Conservation (phyloP, 2,888 invertebrate genomes). For the Nephrotoma flavescens region DNA sequence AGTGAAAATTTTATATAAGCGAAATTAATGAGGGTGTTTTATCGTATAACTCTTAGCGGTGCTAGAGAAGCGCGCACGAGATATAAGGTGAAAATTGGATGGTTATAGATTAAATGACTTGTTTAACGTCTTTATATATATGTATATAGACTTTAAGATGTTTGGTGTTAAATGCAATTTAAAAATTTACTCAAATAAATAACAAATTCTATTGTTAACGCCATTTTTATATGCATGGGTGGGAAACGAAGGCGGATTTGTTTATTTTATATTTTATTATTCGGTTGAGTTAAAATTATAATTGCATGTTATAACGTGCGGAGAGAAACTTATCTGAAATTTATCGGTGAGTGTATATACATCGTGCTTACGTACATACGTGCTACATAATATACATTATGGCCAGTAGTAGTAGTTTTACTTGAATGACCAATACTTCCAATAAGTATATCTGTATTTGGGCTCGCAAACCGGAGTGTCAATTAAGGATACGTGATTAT, state of each 20-base stretch:
- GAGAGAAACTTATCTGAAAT: background rate
- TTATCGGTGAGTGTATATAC: background rate
- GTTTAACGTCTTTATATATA: background rate
- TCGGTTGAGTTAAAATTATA: background rate
- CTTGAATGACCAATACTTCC: too few relatives aligned
- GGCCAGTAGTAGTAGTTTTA: too few relatives aligned
- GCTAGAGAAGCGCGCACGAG: background rate
- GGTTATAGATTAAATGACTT: background rate
- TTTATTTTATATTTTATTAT: background rate
- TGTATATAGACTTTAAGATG: background rate
- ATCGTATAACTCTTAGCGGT: background rate
- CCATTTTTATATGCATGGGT: background rate
- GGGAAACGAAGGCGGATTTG: background rate
- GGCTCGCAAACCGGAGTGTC: too few relatives aligned
- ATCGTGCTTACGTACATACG: too few relatives aligned
- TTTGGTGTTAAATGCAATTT: background rate
- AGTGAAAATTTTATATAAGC: background rate
- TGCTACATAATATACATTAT: too few relatives aligned
- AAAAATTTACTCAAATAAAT: background rate
- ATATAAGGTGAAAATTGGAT: background rate
- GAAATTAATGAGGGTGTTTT: background rate
- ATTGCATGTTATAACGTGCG: background rate
- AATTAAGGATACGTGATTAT: too few relatives aligned
- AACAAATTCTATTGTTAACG: background rate
- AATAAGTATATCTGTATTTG: too few relatives aligned